phyloP scores from a whole-genome alignment of 53 echinoderm and acorn worm species.

The Temnopleurus reevesii region DNA sequence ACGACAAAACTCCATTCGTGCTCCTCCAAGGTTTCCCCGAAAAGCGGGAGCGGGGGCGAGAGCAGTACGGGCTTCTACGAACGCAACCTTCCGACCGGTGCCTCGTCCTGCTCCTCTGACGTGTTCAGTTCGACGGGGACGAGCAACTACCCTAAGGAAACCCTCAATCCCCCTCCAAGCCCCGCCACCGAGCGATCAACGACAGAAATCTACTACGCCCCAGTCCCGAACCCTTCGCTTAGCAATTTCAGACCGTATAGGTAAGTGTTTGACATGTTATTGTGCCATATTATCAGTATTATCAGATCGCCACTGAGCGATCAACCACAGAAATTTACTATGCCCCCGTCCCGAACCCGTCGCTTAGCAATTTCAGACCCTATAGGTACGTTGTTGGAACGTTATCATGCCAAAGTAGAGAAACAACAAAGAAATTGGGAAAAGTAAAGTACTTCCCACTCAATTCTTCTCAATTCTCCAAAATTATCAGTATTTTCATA shows the following conservation, averaged over 20 bases:
- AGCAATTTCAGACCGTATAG: constrained; percentile 75
- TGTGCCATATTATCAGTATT: no score
- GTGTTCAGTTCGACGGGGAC: constrained; percentile 82
- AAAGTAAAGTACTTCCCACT: no score
- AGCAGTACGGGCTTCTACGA: constrained; percentile 76
- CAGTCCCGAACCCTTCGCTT: constrained; percentile 67
- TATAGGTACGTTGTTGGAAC: constrained; percentile 83
- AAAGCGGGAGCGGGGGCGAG: constrained; percentile 69
- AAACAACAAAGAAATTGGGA: no score
- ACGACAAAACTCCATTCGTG: constrained; percentile 86
- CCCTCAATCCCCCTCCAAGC: constrained; percentile 95
- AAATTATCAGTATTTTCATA: no score
- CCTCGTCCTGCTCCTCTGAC: constrained; percentile 87
- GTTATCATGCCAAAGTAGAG: no score
- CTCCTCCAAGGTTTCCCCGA: constrained; percentile 64
- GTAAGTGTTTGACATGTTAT: constrained; percentile 54
- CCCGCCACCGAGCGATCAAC: constrained; percentile 89
- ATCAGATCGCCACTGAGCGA: constrained; percentile 81
- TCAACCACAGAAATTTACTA: constrained; percentile 83
- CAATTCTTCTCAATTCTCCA: no score
- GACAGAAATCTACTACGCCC: constrained; percentile 76
- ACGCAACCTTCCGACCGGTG: constrained; percentile 84
- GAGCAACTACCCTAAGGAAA: constrained; percentile 95
- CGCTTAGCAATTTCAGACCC: constrained; percentile 64
- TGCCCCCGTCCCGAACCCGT: constrained; percentile 70